Evolutionary conservation across 2,113 vertebrate species (phyloP), one percentile per base, ranked within the genome.

Genomic region (Plotosus lineatus): DNA sequence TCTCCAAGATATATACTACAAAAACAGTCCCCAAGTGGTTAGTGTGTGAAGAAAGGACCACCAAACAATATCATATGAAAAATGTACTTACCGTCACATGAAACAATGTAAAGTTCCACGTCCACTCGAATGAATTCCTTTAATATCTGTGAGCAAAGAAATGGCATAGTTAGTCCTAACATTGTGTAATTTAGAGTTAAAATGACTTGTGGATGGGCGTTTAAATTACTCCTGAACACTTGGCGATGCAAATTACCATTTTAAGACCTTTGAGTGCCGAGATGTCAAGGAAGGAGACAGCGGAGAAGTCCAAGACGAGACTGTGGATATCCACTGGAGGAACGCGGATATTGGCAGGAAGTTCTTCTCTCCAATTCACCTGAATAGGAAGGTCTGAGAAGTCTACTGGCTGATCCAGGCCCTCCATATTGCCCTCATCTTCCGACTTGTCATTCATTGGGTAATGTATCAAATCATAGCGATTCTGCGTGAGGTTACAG

Each of bases 211-310:
- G n/a, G n/a, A n/a, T n/a, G n/a, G n/a, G 21, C 38, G 0, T 63
- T 63, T 19, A 17, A 33, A 36, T 19, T 36, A 21, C 60, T 26
- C 6, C 5, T 68, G 50, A 50, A 50, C 21, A 33, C 33, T 33
- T 11, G 33, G 5, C 0, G 0, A 69, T 11, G 11, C 28, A 72
- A 72, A 33, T 72, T 91, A 98, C 97, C 80, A 88, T 91, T 94
- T 92, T 95, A 51, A 99, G 94, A 61, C 96, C 87, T 55, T 96
- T 96, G 87, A 97, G 92, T 71, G 95, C 97, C 74, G 97, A 97
- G 73, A 95, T 91, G 23, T 99, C 97, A 0, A 98, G 89, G 88
- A 98, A 99, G 8, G 97, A 97, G 74, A 99, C 97, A 0, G 95
- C 94, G 65, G 95, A 93, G 75, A 99, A 99, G 82, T 99, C 97